Base-by-base conservation (phyloP, 2,888 invertebrate genomes). In the Stegana nigrithorax region DNA sequence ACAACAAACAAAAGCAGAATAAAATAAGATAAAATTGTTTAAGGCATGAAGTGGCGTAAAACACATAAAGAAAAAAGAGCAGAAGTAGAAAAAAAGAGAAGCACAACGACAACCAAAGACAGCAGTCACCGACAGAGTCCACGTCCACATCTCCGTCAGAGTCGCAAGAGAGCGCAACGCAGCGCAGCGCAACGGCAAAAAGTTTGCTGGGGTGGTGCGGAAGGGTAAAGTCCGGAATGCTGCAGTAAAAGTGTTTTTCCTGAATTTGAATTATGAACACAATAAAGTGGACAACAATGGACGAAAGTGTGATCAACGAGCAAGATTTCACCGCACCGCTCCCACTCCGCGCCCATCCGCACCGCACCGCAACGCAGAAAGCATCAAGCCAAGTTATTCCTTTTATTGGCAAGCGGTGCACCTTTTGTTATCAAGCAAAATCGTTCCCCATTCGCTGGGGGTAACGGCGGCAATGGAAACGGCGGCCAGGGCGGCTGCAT, bases 211-310 rank as follows among this genome's bases (percentile, higher is more conserved):
- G n/a, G n/a, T n/a, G n/a, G n/a, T n/a, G n/a, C n/a, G n/a, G 1
- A 36, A 36, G 4, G 12, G n/a, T 36, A 10, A 36, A 47, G 25
- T 47, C 25, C 47, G 47, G 47, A 47, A 47, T 47, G 47, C 47
- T 47, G 47, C 47, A 47, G 47, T 47, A 47, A 47, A 47, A 47
- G 47, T 47, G 47, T 47, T 47, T 47, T 47, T 47, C 44, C 58
- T 19, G 32, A 58, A 45, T 58, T 58, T 58, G 58, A 58, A 58
- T 58, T 58, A 58, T 58, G 58, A 58, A 45, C 58, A 27, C 45
- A 45, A 58, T 58, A 58, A 45, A 58, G 45, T 58, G 58, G 58
- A 45, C 58, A 58, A 58, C 58, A 58, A 58, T 57, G 57, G 42
- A 10, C 42, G 42, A 25, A 44, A 47, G 25, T 47, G 47, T 47